Evolutionary conservation across 2,113 vertebrate species (phyloP).

Genomic region (Scolopax mira): DNA sequence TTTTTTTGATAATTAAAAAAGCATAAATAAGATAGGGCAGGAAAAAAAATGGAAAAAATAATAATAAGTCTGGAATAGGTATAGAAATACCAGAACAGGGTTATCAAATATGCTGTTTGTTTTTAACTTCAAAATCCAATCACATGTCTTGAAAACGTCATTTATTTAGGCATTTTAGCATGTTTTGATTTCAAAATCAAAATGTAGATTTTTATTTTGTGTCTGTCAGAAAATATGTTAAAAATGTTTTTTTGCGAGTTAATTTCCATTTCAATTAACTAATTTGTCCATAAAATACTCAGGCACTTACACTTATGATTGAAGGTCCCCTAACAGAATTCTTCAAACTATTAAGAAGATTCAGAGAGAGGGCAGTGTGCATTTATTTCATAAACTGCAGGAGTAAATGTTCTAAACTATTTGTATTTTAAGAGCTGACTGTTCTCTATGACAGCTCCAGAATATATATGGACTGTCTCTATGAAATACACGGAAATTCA

Average conservation of each 20-base stretch:
- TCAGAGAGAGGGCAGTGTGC: neutral
- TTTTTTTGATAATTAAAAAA: neutral
- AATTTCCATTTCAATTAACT: neutral
- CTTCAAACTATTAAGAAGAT: neutral
- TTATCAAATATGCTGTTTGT: neutral
- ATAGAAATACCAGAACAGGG: neutral
- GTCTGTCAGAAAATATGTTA: neutral
- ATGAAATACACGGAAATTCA: neutral
- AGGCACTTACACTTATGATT: neutral
- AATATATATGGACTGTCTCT: neutral
- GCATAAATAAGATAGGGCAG: neutral
- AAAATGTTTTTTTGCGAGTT: neutral
- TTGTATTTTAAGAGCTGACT: neutral
- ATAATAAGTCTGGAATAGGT: neutral
- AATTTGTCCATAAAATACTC: neutral
- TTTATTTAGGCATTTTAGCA: neutral
- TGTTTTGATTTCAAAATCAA: neutral
- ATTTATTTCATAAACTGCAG: neutral
- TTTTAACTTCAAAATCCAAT: neutral
- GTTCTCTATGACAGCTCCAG: neutral
- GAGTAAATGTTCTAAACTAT: neutral
- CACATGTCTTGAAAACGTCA: neutral
- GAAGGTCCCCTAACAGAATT: neutral
- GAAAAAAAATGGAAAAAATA: neutral
- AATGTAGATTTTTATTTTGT: neutral